These are phyloP conservation scores for Acanthiza pusilla DNA, from an alignment of 2,797 vertebrate genomes.

Conservation along the genomic window DNA sequence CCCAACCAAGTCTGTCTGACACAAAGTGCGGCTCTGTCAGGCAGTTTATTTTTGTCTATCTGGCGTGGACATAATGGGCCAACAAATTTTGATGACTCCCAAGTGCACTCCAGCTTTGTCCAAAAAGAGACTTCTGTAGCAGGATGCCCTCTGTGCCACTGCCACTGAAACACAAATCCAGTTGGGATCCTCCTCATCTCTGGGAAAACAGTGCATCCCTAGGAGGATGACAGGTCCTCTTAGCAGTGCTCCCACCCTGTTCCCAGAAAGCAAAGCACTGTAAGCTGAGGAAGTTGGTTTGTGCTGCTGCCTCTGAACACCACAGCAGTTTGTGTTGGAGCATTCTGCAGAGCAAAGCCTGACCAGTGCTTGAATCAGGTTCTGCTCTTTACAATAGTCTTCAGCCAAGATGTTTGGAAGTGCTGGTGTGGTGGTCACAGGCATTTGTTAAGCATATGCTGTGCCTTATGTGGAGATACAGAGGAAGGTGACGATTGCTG, in stretches of 20 bases:
- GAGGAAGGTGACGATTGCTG: not conserved
- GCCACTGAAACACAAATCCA: not conserved
- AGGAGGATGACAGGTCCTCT: not conserved
- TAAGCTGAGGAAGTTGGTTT: not conserved
- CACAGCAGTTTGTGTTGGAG: not conserved
- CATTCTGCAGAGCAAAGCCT: not conserved
- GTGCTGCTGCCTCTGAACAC: not conserved
- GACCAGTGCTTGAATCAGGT: fast-evolving
- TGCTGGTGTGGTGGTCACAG: constrained; percentile 15
- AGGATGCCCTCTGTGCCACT: not conserved
- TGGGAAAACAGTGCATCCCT: not conserved
- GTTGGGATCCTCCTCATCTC: not conserved
- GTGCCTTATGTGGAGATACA: not conserved
- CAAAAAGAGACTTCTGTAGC: not conserved
- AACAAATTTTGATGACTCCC: not conserved
- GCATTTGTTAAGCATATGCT: constrained; percentile 1
- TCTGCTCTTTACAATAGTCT: not conserved
- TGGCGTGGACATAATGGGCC: not conserved
- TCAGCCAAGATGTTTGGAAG: not conserved
- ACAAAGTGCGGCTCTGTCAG: not conserved
- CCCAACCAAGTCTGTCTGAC: constrained; percentile 2
- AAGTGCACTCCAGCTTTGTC: not conserved
- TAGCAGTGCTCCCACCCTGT: not conserved
- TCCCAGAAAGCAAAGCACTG: not conserved
- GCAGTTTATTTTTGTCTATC: not conserved